Base-by-base conservation (phyloP, 1,140 invertebrate genomes). In the Saccostrea echinata region DNA sequence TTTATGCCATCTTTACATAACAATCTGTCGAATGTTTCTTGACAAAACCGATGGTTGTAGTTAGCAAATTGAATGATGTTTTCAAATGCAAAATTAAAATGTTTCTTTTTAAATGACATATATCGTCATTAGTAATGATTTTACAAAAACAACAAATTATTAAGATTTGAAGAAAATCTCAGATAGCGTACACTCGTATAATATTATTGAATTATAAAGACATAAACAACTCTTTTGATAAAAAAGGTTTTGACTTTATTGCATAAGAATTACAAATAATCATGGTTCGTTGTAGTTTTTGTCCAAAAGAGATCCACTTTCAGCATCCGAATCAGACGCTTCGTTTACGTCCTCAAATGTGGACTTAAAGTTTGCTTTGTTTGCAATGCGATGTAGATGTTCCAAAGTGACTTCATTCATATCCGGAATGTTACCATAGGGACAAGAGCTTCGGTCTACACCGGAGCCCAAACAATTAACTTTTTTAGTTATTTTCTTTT, bases 321-420 rank as follows among this genome's bases (percentile, higher is more conserved):
- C 68, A 76, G 68, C 68, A 13, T 76, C 68, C 13, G 68, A 76
- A 30, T 76, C 68, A 30, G 68, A 76, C 11, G 68, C 81, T 16
- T 83, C 81, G 35, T 83, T 53, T 27, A 83, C 81, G n/a, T 83
- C 81, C 27, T 83, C 81, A 83, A 83, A 83, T 27, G 81, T 83
- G 12, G 81, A 83, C 35, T 52, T 83, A 83, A 52, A 53, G 52
- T 83, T 83, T 51, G 81, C 81, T 51, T 53, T 53, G 24, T 53
- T 83, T 9, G 81, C 81, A 0, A 83, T 83, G 6, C 81, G 18
- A n/a, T 53, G 33, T 24, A 83, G 43, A 53, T 83, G 81, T 83
- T 51, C 35, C n/a, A 83, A 53, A 24, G 81, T 83, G 6, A 52
- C 81, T 53, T 83, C 43, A 21, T 83, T 51, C 81, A 83, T 52